Percentiles rank a stretch among this genome's conserved stretches.
Conservation (phyloP, 2,888 invertebrate genomes). For the Caradrina kadenii region DNA sequence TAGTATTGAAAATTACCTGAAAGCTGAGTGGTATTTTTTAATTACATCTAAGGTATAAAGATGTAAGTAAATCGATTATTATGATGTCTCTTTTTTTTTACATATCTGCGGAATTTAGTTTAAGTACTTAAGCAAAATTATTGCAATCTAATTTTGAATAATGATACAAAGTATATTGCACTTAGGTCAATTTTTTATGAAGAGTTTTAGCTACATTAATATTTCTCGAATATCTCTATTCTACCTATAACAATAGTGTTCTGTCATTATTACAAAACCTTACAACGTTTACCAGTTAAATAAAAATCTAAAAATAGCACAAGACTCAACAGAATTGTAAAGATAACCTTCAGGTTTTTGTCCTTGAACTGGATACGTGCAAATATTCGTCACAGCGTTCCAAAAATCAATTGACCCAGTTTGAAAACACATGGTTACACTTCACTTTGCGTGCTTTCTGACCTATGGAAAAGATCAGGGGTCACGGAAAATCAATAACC, state of each 20-base stretch:
- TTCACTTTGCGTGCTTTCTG: conserved; percentile 2
- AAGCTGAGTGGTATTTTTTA: neutral
- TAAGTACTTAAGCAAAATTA: conserved; percentile 4
- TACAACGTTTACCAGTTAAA: neutral
- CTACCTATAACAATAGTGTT: neutral
- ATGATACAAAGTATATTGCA: conserved; percentile 12
- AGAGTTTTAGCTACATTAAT: conserved; percentile 10
- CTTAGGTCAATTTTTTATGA: conserved; percentile 15
- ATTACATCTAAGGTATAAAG: neutral
- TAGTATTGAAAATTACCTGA: too few species aligned
- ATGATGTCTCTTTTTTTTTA: neutral
- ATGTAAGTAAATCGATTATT: neutral
- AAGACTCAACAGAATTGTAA: neutral
- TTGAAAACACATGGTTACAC: neutral
- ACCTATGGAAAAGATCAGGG: conserved; percentile 24
- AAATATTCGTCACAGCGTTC: conserved; percentile 5
- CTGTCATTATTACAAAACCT: neutral
- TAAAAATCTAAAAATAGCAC: neutral
- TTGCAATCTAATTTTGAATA: conserved; percentile 12
- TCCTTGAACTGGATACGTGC: conserved; percentile 27
- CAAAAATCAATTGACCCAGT: conserved; percentile 10
- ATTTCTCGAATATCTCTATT: conserved; percentile 47
- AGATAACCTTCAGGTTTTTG: conserved; percentile 6
- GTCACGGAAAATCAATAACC: conserved; percentile 24
- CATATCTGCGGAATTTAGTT: neutral